Percentiles rank a stretch among this genome's conserved stretches.
Conservation (phyloP, 92 coral and sea anemone genomes). For the Palythoa heliodiscus region DNA sequence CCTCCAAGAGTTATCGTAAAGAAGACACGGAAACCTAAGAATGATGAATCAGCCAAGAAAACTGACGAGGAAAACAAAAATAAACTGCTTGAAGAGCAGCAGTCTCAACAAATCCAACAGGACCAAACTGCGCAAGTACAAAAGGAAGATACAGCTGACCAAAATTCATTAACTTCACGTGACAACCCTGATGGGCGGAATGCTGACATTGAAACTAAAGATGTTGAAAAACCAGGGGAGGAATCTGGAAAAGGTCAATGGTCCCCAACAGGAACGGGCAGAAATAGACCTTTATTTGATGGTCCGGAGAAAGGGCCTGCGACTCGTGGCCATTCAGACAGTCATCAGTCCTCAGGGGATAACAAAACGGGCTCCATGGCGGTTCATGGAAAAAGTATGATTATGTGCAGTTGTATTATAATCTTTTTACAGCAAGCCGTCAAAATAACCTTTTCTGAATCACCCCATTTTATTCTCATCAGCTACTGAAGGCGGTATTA, state of each 20-base stretch:
- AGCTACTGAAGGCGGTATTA: neutral
- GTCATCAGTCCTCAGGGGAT: neutral
- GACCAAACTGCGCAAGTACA: constrained; percentile 3
- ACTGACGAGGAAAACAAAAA: constrained; percentile 20
- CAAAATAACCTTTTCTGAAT: no score
- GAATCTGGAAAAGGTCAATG: constrained; percentile 4
- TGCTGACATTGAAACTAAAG: neutral
- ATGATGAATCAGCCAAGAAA: constrained; percentile 10
- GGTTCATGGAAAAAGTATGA: constrained; percentile 4
- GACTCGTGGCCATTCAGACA: neutral
- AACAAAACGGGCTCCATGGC: neutral
- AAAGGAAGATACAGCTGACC: neutral
- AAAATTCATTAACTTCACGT: neutral
- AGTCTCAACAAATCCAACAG: constrained; percentile 13
- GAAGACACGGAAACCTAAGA: constrained; percentile 43
- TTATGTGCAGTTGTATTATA: no score
- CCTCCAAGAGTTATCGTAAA: constrained; percentile 49
- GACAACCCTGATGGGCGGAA: neutral
- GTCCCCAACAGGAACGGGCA: constrained; percentile 19
- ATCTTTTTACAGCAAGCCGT: no score
- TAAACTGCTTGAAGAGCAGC: constrained; percentile 27
- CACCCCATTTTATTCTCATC: neutral
- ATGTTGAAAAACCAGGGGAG: neutral
- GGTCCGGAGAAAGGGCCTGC: neutral
- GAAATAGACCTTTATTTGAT: constrained; percentile 26